Base-by-base conservation (phyloP, 1,140 invertebrate genomes). In the Aphelinus atriplicis region DNA sequence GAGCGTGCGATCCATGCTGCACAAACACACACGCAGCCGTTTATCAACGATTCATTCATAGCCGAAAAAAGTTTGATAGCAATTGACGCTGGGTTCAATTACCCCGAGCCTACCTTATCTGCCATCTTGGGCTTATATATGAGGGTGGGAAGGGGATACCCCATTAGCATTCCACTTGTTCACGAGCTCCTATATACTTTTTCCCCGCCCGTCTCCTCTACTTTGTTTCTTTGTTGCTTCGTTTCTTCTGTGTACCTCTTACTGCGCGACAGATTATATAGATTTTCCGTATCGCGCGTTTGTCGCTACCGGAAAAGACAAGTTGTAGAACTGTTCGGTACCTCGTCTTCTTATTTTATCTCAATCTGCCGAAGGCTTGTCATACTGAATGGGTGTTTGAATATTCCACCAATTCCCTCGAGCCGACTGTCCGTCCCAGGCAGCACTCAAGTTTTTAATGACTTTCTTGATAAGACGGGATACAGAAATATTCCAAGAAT, bases 131-230 rank as follows among this genome's bases (percentile, higher is more conserved):
- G 42, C 58, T 70, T 70, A 70, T 70, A 70, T 70, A 43, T 26
- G 64, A 3, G 2, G 26, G 26, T 0, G 26, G 26, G 26, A 26
- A 26, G 26, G 26, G 43, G 56, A 7, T 10, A 9, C 10, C 60
- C 69, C 60, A 71, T 71, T 71, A 71, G 69, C 51, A 71, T 71
- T 71, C 60, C 48, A 60, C 61, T 53, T 63, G 42, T 63, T n/a
- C 51, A 26, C 26, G 26, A 0, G 46, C 1, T 45, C 43, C 42
- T 62, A 26, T 26, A 26, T 63, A n/a, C 48, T 63, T 48, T 3
- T 43, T 71, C 46, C 56, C 47, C 3, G 42, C 10, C 26, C 26
- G 26, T 67, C 65, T 67, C 57, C 53, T 42, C 62, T 7, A 51
- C 26, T 47, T 7, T 63, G 58, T 67, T 67, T 10, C 50, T 1